Evolutionary conservation across 2,113 vertebrate genomes (phyloP).

Genomic region (Channa argus): DNA sequence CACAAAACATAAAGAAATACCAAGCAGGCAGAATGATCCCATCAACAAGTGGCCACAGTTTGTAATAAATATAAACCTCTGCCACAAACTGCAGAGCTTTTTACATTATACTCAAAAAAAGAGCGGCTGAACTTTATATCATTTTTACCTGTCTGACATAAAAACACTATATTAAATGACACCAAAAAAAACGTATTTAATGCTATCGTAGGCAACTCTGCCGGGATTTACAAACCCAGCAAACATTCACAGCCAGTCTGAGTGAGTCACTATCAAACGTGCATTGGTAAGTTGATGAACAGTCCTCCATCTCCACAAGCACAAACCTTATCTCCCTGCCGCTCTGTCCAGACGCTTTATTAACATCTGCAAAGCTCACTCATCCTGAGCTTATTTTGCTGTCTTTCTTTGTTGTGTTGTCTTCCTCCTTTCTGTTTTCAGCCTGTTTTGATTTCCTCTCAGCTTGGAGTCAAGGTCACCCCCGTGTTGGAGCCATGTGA

Average conservation of each 20-base stretch:
- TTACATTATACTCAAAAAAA: too few relatives aligned
- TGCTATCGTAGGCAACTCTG: not conserved
- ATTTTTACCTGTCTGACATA: too few relatives aligned
- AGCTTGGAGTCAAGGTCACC: conserved; percentile 54
- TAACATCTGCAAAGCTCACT: conserved; percentile 37
- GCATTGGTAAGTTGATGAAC: conserved; percentile 21
- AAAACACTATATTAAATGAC: too few relatives aligned
- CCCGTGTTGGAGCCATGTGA: conserved; percentile 31
- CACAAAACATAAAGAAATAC: too few relatives aligned
- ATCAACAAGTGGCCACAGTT: too few relatives aligned
- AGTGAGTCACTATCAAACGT: not conserved
- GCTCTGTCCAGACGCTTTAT: conserved; percentile 38
- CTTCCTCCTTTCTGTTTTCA: conserved; percentile 15
- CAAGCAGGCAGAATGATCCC: too few relatives aligned
- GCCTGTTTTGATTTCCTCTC: conserved; percentile 53
- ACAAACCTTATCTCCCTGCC: conserved; percentile 31
- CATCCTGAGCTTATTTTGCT: conserved; percentile 21
- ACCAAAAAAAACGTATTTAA: too few relatives aligned
- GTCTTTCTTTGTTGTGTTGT: conserved; percentile 33
- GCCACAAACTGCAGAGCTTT: too few relatives aligned
- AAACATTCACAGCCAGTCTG: not conserved
- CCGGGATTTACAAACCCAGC: not conserved
- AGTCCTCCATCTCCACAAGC: not conserved
- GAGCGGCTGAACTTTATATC: too few relatives aligned
- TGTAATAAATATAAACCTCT: too few relatives aligned